Conservation (phyloP, 2,113 vertebrate genomes). For the Pagrus major region DNA sequence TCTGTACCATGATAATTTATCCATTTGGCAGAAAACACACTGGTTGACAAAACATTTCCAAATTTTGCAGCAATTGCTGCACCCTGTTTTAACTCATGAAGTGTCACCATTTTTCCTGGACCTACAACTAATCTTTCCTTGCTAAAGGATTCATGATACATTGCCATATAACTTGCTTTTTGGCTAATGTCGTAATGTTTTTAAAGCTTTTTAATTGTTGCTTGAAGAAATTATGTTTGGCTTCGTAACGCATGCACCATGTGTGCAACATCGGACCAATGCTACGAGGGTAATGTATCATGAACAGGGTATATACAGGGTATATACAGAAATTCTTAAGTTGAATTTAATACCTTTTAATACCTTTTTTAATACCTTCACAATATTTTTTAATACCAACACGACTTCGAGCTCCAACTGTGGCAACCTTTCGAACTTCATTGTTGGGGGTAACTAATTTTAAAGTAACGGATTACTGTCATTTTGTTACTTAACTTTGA, state of each 20-base stretch:
- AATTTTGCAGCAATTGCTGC: neutral
- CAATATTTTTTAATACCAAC: too few relatives aligned
- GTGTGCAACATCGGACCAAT: slow-evolving; percentile 16
- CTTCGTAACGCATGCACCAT: slow-evolving; percentile 35
- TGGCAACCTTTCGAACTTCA: too few relatives aligned
- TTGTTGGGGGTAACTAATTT: too few relatives aligned
- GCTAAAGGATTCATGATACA: slow-evolving; percentile 1
- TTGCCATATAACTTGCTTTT: slow-evolving; percentile 13
- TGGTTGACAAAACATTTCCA: slow-evolving; percentile 1
- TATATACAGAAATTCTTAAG: too few relatives aligned
- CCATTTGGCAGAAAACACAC: slow-evolving; percentile 1
- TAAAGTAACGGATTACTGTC: too few relatives aligned
- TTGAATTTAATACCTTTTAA: too few relatives aligned
- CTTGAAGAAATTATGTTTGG: slow-evolving; percentile 29
- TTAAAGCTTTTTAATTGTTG: slow-evolving; percentile 17
- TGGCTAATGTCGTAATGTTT: slow-evolving; percentile 19
- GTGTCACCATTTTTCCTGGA: neutral
- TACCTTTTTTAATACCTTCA: too few relatives aligned
- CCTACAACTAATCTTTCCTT: neutral
- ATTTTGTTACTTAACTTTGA: too few relatives aligned
- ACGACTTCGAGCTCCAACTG: too few relatives aligned
- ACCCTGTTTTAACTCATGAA: neutral
- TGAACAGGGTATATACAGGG: too few relatives aligned
- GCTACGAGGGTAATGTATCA: slow-evolving; percentile 26
- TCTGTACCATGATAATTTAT: neutral